A percentile compares a stretch with the other conserved stretches of the same genome.
phyloP scores from a whole-genome alignment of 2,797 vertebrate species.

The Melanotaenia pygmaea region DNA sequence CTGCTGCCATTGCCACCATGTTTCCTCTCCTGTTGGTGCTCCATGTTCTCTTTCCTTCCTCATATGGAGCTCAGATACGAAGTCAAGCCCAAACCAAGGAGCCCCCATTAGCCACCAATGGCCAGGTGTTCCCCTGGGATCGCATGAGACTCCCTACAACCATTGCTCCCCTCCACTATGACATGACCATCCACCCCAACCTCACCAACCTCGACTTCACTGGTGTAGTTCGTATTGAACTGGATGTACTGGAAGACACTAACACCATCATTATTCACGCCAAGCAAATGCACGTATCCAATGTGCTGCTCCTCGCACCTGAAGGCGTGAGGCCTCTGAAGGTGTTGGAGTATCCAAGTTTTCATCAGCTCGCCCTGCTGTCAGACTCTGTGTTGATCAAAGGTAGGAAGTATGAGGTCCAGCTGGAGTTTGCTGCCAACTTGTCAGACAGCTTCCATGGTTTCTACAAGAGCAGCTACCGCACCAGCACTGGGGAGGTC shows the following conservation, averaged over 20 bases:
- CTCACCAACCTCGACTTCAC: conserved; percentile 86
- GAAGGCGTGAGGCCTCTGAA: conserved; percentile 59
- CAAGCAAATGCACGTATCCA: conserved; percentile 80
- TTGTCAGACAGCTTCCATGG: conserved; percentile 89
- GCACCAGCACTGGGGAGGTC: conserved; percentile 84
- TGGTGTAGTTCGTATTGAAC: conserved; percentile 81
- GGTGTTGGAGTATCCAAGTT: conserved; percentile 81
- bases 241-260: conserved; percentile 81
- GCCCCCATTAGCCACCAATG: conserved; percentile 68
- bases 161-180: conserved; percentile 85
- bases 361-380: conserved; percentile 88
- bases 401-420: conserved; percentile 80
- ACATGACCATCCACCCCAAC: conserved; percentile 90
- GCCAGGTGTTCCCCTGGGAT: conserved; percentile 86
- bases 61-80: conserved; percentile 66
- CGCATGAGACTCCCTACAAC: conserved; percentile 85
- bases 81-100: conserved; percentile 35
- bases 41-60: conserved; percentile 8
- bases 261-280: conserved; percentile 85
- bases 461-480: conserved; percentile 93
- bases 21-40: conserved; percentile 60
- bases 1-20: conserved; percentile 57
- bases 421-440: conserved; percentile 84
- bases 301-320: conserved; percentile 70
- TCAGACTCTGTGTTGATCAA: conserved; percentile 73